phyloP scores from a whole-genome alignment of 2,797 vertebrate species.

The Darevskia nairensis region DNA sequence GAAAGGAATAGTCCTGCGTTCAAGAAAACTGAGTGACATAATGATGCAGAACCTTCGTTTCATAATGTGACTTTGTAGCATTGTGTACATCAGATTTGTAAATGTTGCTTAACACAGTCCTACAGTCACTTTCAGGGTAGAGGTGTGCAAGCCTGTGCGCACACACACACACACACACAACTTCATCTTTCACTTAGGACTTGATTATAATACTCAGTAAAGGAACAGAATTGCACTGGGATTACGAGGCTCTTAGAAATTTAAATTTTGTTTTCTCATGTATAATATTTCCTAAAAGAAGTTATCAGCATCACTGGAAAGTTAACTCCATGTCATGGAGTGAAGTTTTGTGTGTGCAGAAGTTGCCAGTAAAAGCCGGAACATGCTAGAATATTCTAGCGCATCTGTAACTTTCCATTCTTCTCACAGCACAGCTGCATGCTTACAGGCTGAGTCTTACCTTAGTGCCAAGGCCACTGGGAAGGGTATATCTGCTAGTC shows the following conservation, averaged over 20 bases:
- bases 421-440: no score
- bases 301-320: background rate
- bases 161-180: background rate
- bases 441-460: no score
- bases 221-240: no score
- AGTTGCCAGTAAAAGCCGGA: no score
- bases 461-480: no score
- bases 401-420: no score
- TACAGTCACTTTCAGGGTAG: background rate
- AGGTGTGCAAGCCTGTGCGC: no score
- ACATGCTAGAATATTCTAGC: no score
- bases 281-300: background rate
- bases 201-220: background rate
- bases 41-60: background rate
- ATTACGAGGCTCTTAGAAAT: background rate
- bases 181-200: background rate
- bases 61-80: background rate
- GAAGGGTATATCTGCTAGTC: no score
- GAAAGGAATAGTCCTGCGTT: background rate
- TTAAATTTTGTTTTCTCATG: background rate
- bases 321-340: no score
- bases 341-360: no score
- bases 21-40: background rate
- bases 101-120: background rate
- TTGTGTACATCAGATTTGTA: background rate